Conservation (phyloP, 2,113 vertebrate genomes). For the Chaetops frenatus region DNA sequence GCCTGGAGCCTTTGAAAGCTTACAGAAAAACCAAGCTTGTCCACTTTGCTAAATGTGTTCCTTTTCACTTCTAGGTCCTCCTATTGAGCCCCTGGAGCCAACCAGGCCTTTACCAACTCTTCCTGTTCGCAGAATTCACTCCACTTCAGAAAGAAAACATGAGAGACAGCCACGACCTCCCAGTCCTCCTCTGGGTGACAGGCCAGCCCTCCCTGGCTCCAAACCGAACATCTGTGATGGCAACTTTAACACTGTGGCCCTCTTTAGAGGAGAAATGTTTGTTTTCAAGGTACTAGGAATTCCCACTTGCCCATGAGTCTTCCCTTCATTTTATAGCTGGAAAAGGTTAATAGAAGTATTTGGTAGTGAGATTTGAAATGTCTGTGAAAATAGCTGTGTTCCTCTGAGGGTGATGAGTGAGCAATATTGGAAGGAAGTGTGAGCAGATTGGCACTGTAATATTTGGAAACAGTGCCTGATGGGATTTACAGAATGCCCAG, state of each 20-base stretch:
- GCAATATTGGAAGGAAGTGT: background rate
- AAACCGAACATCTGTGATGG: conserved; percentile 97
- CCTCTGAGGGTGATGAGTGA: background rate
- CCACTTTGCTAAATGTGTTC: background rate
- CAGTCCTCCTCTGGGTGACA: conserved; percentile 82
- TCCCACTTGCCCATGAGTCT: background rate
- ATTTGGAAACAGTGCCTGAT: background rate
- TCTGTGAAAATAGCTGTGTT: background rate
- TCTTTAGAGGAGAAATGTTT: conserved; percentile 97
- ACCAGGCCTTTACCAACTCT: conserved; percentile 91
- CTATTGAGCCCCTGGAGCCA: conserved; percentile 90
- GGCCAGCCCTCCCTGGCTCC: conserved; percentile 82
- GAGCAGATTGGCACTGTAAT: background rate
- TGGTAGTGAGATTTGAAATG: background rate
- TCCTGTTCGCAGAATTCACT: conserved; percentile 85
- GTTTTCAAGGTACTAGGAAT: conserved; percentile 89
- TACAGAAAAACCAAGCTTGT: background rate
- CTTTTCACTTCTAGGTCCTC: conserved; percentile 79
- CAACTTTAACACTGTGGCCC: conserved; percentile 95
- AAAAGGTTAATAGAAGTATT: background rate
- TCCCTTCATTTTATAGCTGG: background rate
- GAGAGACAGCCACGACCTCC: conserved; percentile 84
- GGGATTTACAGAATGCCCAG: background rate
- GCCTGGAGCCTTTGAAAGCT: background rate
- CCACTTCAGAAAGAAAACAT: conserved; percentile 86